Evolutionary conservation across 2,888 invertebrate species (phyloP).

Genomic region (Coelopa pilipes): DNA sequence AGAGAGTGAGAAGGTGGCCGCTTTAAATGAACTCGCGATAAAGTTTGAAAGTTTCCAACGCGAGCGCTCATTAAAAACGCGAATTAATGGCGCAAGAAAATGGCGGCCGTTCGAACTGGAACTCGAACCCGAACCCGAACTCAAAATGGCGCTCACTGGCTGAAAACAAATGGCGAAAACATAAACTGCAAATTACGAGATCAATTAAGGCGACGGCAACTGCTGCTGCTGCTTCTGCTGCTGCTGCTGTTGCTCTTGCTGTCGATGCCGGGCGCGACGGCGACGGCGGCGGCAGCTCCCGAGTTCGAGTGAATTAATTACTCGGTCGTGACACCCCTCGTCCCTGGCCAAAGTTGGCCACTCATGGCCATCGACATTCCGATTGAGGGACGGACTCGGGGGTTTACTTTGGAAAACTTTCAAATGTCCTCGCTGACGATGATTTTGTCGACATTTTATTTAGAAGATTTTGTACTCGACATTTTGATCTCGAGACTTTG

Average conservation of each 20-base stretch:
- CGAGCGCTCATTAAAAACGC: slow-evolving; percentile 32
- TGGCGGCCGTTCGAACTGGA: not conserved
- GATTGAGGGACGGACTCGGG: too few relatives aligned
- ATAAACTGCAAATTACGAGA: slow-evolving; percentile 34
- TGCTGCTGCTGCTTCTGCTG: not conserved
- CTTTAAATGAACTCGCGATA: slow-evolving; percentile 31
- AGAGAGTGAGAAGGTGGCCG: too few relatives aligned
- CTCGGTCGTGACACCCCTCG: not conserved
- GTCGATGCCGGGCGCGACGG: not conserved
- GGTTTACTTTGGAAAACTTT: too few relatives aligned
- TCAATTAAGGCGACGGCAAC: slow-evolving; percentile 26
- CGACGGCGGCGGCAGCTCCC: not conserved
- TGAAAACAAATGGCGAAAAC: slow-evolving; percentile 3
- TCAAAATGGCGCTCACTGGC: not conserved
- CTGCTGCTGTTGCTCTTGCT: too few relatives aligned
- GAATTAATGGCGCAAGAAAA: slow-evolving; percentile 20
- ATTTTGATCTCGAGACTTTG: too few relatives aligned
- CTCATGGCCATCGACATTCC: too few relatives aligned
- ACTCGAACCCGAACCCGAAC: too few relatives aligned
- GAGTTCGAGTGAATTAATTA: slow-evolving; percentile 8
- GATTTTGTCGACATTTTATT: too few relatives aligned
- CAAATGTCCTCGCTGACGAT: too few relatives aligned
- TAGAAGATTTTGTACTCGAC: too few relatives aligned
- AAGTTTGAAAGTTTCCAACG: slow-evolving; percentile 27
- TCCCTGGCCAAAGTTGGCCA: not conserved